phyloP scores from a whole-genome alignment of 2,113 vertebrate genomes.

The Rhadina sibilatrix region DNA sequence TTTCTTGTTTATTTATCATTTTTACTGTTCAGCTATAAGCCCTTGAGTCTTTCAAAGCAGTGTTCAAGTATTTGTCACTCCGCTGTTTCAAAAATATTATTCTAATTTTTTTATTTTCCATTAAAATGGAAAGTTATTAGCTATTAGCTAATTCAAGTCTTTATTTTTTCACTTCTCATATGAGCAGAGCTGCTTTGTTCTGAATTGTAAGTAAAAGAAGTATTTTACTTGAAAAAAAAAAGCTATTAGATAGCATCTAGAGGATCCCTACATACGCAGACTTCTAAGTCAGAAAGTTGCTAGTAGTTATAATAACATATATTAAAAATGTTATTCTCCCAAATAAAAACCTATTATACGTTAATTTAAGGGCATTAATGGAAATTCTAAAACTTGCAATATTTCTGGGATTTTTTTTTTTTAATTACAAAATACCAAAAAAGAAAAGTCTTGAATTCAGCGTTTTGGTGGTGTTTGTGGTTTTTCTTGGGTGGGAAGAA shows the following conservation, averaged over 20 bases:
- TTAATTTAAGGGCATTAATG: background rate
- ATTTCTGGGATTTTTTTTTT: background rate
- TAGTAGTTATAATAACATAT: background rate
- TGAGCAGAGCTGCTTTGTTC: background rate
- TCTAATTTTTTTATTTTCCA: background rate
- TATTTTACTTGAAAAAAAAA: background rate
- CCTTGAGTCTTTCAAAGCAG: background rate
- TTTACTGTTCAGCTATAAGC: background rate
- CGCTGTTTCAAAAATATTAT: background rate
- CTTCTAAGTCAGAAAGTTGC: background rate
- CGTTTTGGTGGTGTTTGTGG: accelerated
- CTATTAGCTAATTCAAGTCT: background rate
- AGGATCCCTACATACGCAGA: background rate
- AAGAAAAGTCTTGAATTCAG: background rate
- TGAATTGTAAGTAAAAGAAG: slow-evolving; percentile 7
- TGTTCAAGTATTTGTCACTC: background rate
- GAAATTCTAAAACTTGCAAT: background rate
- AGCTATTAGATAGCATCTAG: background rate
- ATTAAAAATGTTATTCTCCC: background rate
- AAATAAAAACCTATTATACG: background rate
- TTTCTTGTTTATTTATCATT: background rate
- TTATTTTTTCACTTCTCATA: background rate
- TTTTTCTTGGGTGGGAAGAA: accelerated
- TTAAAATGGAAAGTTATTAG: no score
- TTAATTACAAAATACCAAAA: background rate